Evolutionary conservation across 2,888 invertebrate species (phyloP).

Genomic region (Chrysolina haemoptera): DNA sequence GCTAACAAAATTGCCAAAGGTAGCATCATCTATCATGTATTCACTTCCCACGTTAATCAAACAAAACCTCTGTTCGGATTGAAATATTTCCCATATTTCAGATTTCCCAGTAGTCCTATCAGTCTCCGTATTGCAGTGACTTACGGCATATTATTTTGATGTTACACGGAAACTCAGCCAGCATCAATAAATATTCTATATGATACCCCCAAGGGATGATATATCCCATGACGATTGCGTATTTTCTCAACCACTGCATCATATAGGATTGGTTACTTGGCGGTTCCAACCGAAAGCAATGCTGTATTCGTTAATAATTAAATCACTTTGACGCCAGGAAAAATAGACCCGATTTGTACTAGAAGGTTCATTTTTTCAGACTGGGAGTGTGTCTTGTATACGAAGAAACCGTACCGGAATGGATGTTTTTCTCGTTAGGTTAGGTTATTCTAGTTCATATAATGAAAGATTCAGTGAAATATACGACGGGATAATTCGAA

Average conservation of each 20-base stretch:
- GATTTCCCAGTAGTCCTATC: conserved; percentile 61
- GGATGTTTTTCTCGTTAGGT: no score
- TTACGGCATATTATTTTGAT: conserved; percentile 37
- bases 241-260: conserved; percentile 13
- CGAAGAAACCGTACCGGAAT: no score
- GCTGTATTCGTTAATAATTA: conserved; percentile 6
- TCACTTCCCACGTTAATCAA: conserved; percentile 25
- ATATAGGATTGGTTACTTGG: not conserved
- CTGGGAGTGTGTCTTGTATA: not conserved
- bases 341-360: not conserved
- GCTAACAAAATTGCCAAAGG: not conserved
- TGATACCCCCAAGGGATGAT: conserved; percentile 23
- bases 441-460: no score
- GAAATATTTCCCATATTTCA: conserved; percentile 52
- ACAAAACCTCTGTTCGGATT: conserved; percentile 5
- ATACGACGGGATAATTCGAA: no score
- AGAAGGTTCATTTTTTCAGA: not conserved
- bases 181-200: conserved; percentile 33
- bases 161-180: conserved; percentile 31
- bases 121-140: conserved; percentile 54
- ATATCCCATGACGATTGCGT: conserved; percentile 19
- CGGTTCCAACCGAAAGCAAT: not conserved
- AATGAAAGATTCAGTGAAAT: no score
- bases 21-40: not conserved
- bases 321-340: not conserved